Base-by-base conservation (phyloP, 2,888 invertebrate genomes). In the Andrena dorsata region DNA sequence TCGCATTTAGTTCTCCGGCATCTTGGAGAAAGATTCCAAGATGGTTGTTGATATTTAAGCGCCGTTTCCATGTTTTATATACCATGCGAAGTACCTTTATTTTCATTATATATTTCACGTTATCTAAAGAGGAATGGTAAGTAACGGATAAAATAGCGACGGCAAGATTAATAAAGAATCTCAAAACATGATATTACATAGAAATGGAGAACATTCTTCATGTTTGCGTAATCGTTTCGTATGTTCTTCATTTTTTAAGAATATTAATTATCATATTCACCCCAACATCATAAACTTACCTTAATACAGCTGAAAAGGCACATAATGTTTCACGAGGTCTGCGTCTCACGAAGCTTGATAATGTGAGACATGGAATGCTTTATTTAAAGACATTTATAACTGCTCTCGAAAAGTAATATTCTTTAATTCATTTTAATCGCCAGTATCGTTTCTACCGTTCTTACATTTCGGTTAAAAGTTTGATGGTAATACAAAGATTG, bases 101-200 rank as follows among this genome's bases (percentile, higher is more conserved):
- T 82, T 53, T 63, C 47, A 65, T 68, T 85, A 76, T 80, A 75
- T 3, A 35, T 74, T 74, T 79, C 49, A 56, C 60, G 69, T 51
- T 56, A 70, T 76, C 58, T 82, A 78, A 73, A 49, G 61, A 74
- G 63, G 66, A 75, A 73, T 75, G 86, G 86, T 86, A 86, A 86
- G 86, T 86, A 86, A 66, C 63, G 71, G 56, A 78, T 76, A 63
- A 49, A 64, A 23, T 53, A 64, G 65, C 47, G 28, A 65, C 63
- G 58, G 60, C 56, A 72, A 61, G 63, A 79, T 58, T 30, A 84
- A 84, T 84, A 85, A 86, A 86, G 74, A 78, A 49, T 65, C 7
- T 28, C 30, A 58, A 76, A 76, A 20, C 20, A 61, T 68, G 20
- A 35, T 60, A 60, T 58, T 30, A 10, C 49, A 56, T 20, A 72